Evolutionary conservation across 2,113 vertebrate species (phyloP), one percentile per base, ranked within the genome.

Genomic region (Sporophila hypoxantha): DNA sequence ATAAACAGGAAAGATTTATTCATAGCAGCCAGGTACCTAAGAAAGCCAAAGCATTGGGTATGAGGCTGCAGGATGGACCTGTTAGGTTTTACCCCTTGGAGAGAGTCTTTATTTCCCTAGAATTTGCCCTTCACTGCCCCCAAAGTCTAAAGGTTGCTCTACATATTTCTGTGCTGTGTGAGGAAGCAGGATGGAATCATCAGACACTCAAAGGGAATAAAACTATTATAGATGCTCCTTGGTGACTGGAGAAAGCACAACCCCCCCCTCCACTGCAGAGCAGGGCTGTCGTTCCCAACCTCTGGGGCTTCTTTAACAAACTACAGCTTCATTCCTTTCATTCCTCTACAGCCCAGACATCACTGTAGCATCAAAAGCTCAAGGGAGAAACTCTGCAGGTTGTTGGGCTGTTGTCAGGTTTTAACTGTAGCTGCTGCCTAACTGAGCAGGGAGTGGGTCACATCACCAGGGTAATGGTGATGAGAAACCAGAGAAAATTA

Each of bases 261-360:
- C 34, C 9, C 1, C 10, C 10, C 56, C 18, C 11, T 34, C 8
- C 20, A 19, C 22, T 44, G n/a, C 39, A 66, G 25, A 68, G 60
- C 60, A 34, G 5, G 27, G 42, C 49, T 61, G 30, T 17, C 1
- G 0, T 15, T 22, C 29, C 37, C 6, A 0, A 14, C 25, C 59
- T 34, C 56, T 55, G 39, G 1, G 4, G 47, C 29, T 9, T 65
- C 83, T 89, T 59, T 49, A 64, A 56, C 4, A 3, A 81, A 59
- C 53, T 39, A 36, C 57, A 75, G 13, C 53, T 59, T 52, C 66
- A 21, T 47, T 79, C 71, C 27, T 64, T 44, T 30, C 27, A 23
- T n/a, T 68, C 26, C 42, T 49, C 12, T 11, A 42, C 2, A 50
- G 37, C 29, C 34, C 74, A 70, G 70, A 42, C 60, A 52, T 9